These are phyloP conservation scores for Paralvinella palmiformis DNA, from an alignment of 1,140 invertebrate species.

Conservation along the genomic window DNA sequence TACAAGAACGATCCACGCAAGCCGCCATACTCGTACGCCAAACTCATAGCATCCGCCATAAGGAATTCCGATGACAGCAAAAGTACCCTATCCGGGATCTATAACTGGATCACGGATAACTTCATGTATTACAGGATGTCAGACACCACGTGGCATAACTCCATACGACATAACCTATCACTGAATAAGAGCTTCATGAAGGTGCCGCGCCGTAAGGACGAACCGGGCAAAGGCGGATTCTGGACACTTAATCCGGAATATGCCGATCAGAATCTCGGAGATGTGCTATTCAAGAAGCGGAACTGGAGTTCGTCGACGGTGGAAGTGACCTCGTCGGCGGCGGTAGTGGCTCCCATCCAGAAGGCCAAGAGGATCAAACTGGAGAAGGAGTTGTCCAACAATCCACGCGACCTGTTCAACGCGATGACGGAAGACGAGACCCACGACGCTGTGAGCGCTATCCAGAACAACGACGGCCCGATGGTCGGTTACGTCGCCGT, in stretches of 20 bases:
- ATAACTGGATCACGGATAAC: constrained; percentile 87
- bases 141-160: constrained; percentile 72
- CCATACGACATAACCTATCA: constrained; percentile 48
- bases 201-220: constrained; percentile 52
- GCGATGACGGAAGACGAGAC: no score
- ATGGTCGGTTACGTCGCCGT: no score
- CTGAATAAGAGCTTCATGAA: constrained; percentile 56
- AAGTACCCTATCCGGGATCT: constrained; percentile 81
- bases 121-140: constrained; percentile 78
- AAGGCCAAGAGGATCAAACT: no score
- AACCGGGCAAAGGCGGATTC: constrained; percentile 61
- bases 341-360: no score
- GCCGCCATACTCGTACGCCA: constrained; percentile 85
- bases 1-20: constrained; percentile 76
- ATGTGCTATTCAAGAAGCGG: no score
- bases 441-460: no score
- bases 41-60: constrained; percentile 88
- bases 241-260: constrained; percentile 74
- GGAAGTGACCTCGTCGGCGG: no score
- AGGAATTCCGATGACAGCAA: constrained; percentile 78
- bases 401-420: no score
- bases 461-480: no score
- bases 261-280: constrained; percentile 55
- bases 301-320: no score
- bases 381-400: no score